Base-by-base conservation (phyloP, 2,888 invertebrate species). In the Polydrusus cervinus region DNA sequence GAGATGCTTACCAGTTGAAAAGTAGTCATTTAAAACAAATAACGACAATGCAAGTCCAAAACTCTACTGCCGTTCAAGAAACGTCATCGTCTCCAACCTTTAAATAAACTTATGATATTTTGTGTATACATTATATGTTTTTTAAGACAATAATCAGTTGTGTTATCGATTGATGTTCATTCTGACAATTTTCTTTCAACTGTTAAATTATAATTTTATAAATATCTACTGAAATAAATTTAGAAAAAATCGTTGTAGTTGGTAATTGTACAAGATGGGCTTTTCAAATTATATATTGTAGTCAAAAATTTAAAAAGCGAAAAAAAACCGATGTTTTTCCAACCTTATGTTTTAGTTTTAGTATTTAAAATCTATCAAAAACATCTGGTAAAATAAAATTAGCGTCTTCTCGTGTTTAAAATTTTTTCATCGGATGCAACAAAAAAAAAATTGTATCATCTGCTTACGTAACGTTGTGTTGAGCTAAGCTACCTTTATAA, bases 401-500 rank as follows among this genome's bases (percentile, higher is more conserved):
- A 38, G 57, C 14, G 9, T 38, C 16, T 57, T 57, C 14, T 34
- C 14, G 14, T 38, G 10, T 16, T 57, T 16, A 10, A 14, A 1
- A n/a, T 3, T 14, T 57, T 38, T 16, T 38, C 30, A 14, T 57
- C 38, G 14, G 45, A 45, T 62, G 11, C 40, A 61, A 40, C 61
- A 62, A 20, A 43, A 13, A n/a, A n/a, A 62, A 20, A 43, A 16
- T 60, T 62, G 61, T 62, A 62, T 61, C 40, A 61, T 61, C 40
- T 1, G 40, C 40, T 61, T 40, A 40, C 61, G 40, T 43, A 40
- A 61, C 38, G 40, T 61, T 34, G 61, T 61, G 40, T 64, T 47
- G 30, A 25, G 64, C 30, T 64, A 47, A 30, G 64, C 47, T 64
- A 64, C 64, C 47, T 62, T 64, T 47, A 47, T 64, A 47, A 64